Evolutionary conservation across 2,888 invertebrate species (phyloP), one percentile per base, ranked within the genome.

Genomic region (Oasisia sp.): DNA sequence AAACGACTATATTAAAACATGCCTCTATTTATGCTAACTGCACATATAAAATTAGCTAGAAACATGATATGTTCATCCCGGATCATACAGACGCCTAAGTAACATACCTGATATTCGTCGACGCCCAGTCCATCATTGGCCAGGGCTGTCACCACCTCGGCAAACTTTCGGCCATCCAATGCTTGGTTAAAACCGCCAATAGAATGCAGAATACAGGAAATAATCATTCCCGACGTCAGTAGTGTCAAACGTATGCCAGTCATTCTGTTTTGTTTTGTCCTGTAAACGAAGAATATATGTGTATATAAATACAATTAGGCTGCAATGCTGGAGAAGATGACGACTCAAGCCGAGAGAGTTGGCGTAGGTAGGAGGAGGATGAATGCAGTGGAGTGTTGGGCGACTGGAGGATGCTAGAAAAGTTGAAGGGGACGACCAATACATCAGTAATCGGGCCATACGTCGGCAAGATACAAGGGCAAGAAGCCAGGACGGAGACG

Each of bases 41-140:
- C 27, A 27, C n/a, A 14, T 27, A 27, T 74, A 27, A 5, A 14
- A 74, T 74, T 27, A 74, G 27, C 19, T 74, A 27, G 7, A 19
- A 2, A 74, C 74, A 74, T 38, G 38, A 27, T 27, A 19, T 74
- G n/a, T 74, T 27, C n/a, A 74, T 50, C 14, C 50, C 50, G 50
- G 14, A 14, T 9, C 8, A 50, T 9, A 50, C 14, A 9, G 5
- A 5, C 50, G 50, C 50, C 50, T 27, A 74, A 74, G 4, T 74
- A 27, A 27, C 74, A 74, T 74, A 74, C 74, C 74, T 74, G 74
- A 74, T 74, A 74, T 74, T 74, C 74, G 74, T 74, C 74, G 4
- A 74, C 74, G 74, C 74, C 74, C 74, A 74, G 27, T 74, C n/a
- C 74, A 74, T 74, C 74, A 74, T 74, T 74, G 74, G 74, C 74